Evolutionary conservation across 2,888 invertebrate species (phyloP), one percentile per base, ranked within the genome.

Genomic region (Caenorhabditis sp.): DNA sequence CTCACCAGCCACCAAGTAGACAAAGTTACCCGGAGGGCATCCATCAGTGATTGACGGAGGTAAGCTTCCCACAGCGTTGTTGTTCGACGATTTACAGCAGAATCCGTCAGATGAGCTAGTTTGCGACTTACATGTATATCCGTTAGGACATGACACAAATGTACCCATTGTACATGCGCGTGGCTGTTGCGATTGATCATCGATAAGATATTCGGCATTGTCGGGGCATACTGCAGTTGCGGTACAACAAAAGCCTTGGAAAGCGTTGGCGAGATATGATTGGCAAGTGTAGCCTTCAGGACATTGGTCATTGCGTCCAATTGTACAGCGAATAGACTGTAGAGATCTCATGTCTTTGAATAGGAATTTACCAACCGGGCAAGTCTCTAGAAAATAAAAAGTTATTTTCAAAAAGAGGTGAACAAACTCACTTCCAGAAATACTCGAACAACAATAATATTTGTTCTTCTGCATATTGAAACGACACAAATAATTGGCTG

Each of bases 181-280:
- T 12, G 80, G 80, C 43, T 74, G 77, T 57, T 76, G 73, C 0
- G 80, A 77, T 61, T 78, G 75, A 52, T 80, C 80, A 56, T 80
- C 80, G 14, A 80, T 70, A 0, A 77, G 63, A 38, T 78, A 80
- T 20, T 78, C 80, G 27, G 77, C 80, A 26, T 81, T 76, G 54
- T 79, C 79, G 1, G 78, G 81, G 62, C 81, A 81, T n/a, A 81
- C 70, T 1, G 76, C 73, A 43, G 70, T 77, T 14, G 72, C 59
- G 10, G 78, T 78, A 53, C 80, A 80, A n/a, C 80, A 80, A 71
- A 77, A 80, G 20, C 80, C 80, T 67, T 80, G 83, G 59, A 83
- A 78, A 2, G 81, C 81, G 31, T 77, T 74, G 52, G 68, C 63
- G 7, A 81, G 65, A 50, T 80, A 79, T 4, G 76, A 76, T 38